Evolutionary conservation across 2,888 invertebrate genomes (phyloP).

Genomic region (Ophion obscuratus): DNA sequence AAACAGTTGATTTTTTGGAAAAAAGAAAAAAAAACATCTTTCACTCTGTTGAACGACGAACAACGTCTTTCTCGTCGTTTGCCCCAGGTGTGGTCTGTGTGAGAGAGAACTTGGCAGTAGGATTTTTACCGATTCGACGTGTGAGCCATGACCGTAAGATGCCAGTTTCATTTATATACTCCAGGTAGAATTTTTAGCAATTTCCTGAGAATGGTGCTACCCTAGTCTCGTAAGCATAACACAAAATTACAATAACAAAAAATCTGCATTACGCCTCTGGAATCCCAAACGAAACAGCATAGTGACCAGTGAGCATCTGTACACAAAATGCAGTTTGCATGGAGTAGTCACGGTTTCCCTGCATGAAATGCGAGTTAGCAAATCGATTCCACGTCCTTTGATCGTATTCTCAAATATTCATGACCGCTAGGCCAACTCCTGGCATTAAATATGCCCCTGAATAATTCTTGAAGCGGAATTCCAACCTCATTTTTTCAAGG

Average conservation of each 20-base stretch:
- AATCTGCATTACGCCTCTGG: neutral
- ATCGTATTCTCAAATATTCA: conserved; percentile 16
- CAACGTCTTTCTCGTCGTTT: no score
- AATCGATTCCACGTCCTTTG: conserved; percentile 38
- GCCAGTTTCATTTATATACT: no score
- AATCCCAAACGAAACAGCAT: neutral
- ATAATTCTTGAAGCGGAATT: conserved; percentile 43
- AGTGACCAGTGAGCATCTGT: neutral
- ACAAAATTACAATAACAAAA: neutral
- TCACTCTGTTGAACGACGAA: no score
- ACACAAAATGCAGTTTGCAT: neutral
- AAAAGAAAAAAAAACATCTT: no score
- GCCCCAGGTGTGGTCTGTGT: no score
- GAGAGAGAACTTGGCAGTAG: no score
- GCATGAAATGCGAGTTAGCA: neutral
- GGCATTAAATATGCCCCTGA: conserved; percentile 24
- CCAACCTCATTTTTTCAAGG: conserved; percentile 4
- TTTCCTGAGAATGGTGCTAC: neutral
- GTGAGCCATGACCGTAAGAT: no score
- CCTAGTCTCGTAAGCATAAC: neutral
- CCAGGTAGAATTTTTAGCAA: no score
- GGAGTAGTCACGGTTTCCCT: conserved; percentile 7
- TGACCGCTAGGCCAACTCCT: conserved; percentile 24
- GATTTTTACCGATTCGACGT: no score
- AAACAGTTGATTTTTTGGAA: no score